Conservation (phyloP, 2,888 invertebrate species). For the Coecobrya sp. region DNA sequence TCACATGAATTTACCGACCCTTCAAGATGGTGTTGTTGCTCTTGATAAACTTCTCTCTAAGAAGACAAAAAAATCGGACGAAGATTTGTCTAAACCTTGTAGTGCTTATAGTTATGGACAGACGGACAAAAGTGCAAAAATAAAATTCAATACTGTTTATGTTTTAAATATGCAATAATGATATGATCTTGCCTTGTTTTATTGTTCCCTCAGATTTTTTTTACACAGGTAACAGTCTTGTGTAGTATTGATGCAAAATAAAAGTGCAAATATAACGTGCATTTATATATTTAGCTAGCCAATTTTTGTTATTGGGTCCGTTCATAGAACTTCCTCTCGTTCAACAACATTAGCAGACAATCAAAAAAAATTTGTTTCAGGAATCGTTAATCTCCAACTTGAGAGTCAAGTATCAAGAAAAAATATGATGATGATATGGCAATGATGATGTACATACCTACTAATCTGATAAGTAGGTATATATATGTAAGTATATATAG, state of each 20-base stretch:
- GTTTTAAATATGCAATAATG: background rate
- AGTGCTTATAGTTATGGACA: background rate
- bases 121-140: background rate
- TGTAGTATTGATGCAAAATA: background rate
- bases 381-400: background rate
- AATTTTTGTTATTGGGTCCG: background rate
- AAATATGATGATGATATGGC: background rate
- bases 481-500: background rate
- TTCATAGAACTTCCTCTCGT: background rate
- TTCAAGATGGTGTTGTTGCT: too few species aligned
- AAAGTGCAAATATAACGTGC: background rate
- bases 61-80: background rate
- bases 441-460: background rate
- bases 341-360: background rate
- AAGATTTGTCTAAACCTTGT: too few species aligned
- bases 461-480: too few species aligned
- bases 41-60: too few species aligned
- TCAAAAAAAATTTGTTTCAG: conserved; percentile 39
- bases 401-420: background rate
- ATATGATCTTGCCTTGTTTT: conserved; percentile 22
- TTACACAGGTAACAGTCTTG: background rate
- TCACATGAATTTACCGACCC: too few species aligned
- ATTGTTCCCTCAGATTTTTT: background rate
- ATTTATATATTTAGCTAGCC: background rate
- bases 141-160: background rate